A percentile compares a stretch with the other conserved stretches of the same genome.
Conservation (phyloP, 2,888 invertebrate genomes). For the Epicampocera succincta region DNA sequence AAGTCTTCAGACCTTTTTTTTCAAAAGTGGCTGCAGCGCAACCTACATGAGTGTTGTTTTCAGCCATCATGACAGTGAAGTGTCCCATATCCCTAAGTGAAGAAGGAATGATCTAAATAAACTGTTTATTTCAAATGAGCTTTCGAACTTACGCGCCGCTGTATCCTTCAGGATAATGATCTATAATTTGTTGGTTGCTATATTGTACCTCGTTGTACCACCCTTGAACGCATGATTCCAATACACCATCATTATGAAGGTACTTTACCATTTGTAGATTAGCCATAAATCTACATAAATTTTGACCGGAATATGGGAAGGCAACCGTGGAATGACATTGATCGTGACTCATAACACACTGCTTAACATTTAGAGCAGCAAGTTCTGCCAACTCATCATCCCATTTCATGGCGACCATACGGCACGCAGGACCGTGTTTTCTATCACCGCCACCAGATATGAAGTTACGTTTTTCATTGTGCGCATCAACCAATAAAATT, state of each 20-base stretch:
- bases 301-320: constrained; percentile 75
- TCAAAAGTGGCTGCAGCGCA: constrained; percentile 70
- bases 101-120: too few species aligned
- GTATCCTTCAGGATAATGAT: too few species aligned
- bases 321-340: constrained; percentile 74
- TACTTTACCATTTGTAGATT: too few species aligned
- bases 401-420: constrained; percentile 78
- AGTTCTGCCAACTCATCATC: constrained; percentile 74
- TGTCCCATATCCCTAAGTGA: constrained; percentile 71
- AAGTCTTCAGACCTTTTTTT: too few species aligned
- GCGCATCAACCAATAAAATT: constrained; percentile 28
- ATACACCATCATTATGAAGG: too few species aligned
- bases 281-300: constrained; percentile 61
- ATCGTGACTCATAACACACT: constrained; percentile 74
- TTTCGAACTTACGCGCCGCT: too few species aligned
- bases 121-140: too few species aligned
- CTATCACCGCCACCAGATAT: constrained; percentile 59
- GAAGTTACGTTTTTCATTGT: constrained; percentile 64
- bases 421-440: constrained; percentile 71
- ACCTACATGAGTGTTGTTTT: constrained; percentile 74
- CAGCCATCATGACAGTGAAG: constrained; percentile 74
- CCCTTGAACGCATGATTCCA: too few species aligned
- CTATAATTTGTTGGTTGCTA: too few species aligned
- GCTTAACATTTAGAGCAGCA: constrained; percentile 74
- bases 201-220: too few species aligned